phyloP scores from a whole-genome alignment of 2,888 invertebrate genomes.

The Leptothorax acervorum region DNA sequence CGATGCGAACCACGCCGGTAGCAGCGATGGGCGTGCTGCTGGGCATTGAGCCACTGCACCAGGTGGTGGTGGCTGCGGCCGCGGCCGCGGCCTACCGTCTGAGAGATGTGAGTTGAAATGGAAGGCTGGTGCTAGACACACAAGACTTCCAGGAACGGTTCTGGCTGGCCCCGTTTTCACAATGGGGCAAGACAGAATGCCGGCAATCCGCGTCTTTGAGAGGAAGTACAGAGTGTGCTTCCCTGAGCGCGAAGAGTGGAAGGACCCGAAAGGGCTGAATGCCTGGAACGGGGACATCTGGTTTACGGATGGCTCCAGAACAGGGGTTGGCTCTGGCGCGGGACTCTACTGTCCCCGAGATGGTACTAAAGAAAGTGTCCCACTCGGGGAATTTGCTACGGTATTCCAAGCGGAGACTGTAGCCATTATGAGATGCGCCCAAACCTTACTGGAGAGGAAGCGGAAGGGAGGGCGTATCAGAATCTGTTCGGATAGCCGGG shows the following conservation, averaged over 20 bases:
- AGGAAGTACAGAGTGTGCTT: too few relatives aligned
- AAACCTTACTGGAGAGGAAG: not conserved
- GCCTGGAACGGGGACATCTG: not conserved
- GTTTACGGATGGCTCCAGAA: not conserved
- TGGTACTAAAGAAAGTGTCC: not conserved
- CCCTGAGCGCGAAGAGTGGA: too few relatives aligned
- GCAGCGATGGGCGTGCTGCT: not conserved
- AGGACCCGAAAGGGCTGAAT: too few relatives aligned
- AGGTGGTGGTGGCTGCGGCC: not conserved
- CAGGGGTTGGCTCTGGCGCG: not conserved
- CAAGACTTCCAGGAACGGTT: not conserved
- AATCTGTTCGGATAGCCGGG: not conserved
- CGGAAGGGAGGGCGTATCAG: not conserved
- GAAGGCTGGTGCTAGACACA: not conserved
- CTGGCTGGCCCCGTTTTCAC: not conserved
- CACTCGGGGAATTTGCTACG: not conserved
- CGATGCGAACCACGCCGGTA: not conserved
- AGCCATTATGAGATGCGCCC: not conserved
- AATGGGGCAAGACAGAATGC: too few relatives aligned
- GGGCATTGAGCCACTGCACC: not conserved
- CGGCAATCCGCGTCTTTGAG: too few relatives aligned
- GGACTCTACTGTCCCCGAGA: not conserved
- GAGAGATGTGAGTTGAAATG: not conserved
- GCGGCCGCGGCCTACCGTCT: too few relatives aligned
- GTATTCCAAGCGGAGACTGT: not conserved